phyloP scores from a whole-genome alignment of 1,140 invertebrate species.

The Drosophila littoralis region DNA sequence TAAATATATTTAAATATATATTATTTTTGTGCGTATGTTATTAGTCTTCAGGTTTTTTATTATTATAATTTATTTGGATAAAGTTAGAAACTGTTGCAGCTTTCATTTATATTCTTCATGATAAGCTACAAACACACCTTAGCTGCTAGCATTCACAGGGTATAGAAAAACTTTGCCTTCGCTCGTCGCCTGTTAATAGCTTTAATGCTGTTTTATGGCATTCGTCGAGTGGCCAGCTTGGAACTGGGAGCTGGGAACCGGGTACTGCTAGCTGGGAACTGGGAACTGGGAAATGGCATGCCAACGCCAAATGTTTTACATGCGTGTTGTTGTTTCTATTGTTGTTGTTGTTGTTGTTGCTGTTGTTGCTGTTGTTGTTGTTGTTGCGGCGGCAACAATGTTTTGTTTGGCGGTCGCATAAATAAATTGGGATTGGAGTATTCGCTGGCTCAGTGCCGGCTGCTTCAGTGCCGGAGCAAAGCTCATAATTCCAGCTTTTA shows the following conservation, averaged over 20 bases:
- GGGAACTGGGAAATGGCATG: slow-evolving; percentile 64
- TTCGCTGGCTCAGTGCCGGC: slow-evolving; percentile 11
- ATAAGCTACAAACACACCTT: too few relatives aligned
- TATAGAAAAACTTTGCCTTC: slow-evolving; percentile 28
- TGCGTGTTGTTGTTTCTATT: slow-evolving; percentile 49
- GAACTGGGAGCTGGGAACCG: slow-evolving; percentile 7
- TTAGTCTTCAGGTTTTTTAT: too few relatives aligned
- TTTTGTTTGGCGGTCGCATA: slow-evolving; percentile 70
- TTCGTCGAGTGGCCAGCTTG: slow-evolving; percentile 56
- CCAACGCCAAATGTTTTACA: slow-evolving; percentile 78
- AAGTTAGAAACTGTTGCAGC: too few relatives aligned
- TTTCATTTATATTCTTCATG: too few relatives aligned
- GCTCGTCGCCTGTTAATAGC: slow-evolving; percentile 71
- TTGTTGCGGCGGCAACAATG: slow-evolving; percentile 64
- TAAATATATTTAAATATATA: too few relatives aligned
- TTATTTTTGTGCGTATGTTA: too few relatives aligned
- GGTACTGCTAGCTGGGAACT: neutral
- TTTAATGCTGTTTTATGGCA: slow-evolving; percentile 81
- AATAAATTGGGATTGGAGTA: slow-evolving; percentile 75
- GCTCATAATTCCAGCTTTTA: slow-evolving; percentile 83
- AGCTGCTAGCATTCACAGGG: neutral
- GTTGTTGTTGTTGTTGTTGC: slow-evolving; percentile 30
- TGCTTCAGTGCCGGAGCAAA: slow-evolving; percentile 46
- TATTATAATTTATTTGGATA: too few relatives aligned
- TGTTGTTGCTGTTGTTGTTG: slow-evolving; percentile 34